Base-by-base conservation (phyloP, 2,888 invertebrate genomes). In the Eurois occulta region DNA sequence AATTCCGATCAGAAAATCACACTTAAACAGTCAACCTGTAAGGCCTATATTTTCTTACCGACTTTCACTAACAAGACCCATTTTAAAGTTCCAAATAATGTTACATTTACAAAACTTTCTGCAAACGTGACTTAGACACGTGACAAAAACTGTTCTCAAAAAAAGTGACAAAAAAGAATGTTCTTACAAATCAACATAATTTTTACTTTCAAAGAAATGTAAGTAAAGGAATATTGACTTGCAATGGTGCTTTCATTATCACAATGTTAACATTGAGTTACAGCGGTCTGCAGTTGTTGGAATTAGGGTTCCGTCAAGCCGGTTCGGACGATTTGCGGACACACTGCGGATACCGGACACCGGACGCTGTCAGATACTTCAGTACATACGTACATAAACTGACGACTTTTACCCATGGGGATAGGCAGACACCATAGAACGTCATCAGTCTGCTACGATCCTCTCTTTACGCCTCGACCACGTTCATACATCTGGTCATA, bases 181-280 rank as follows among this genome's bases (percentile, higher is more conserved):
- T 71, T 78, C 55, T 58, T 46, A 16, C 5, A 41, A 68, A 72
- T 82, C 67, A 64, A 8, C 79, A 80, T 80, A 38, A 65, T 66
- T 83, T 83, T 83, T 80, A 77, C 74, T 80, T 77, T 80, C 74
- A 83, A 77, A n/a, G 72, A 66, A 74, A 79, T 72, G 10, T 68
- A 28, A 32, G 71, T 65, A n/a, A 65, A n/a, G 13, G 55, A 70
- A 72, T 35, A 38, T 28, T 32, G 18, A n/a, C 60, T 48, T 28
- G 46, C 21, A 79, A 71, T 66, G 5, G 18, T 13, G 69, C 24
- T 62, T 71, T 43, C 18, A 66, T 68, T 71, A 52, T 28, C 43
- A 32, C 41, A 72, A 72, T 43, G 3, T 60, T 60, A 58, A 28
- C 52, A 55, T 55, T 55, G 52, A 55, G 52, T 52, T 24, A 10